Percentiles rank a stretch among this genome's conserved stretches.
Evolutionary conservation across 1,140 invertebrate genomes (phyloP).

Genomic region (Neuroterus valhalla): DNA sequence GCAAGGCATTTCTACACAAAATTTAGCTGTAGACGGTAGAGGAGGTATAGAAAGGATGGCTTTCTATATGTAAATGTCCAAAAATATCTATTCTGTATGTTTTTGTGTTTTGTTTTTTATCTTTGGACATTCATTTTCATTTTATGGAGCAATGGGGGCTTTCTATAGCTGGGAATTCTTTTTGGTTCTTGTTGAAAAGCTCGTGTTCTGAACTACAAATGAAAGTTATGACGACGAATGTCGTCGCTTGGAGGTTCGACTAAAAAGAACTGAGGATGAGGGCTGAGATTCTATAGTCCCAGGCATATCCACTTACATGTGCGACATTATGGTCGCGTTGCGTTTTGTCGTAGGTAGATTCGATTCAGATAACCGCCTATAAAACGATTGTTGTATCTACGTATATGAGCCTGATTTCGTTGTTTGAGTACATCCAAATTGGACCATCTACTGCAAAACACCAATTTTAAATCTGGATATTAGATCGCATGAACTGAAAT

Average conservation of each 20-base stretch:
- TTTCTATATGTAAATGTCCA: no score
- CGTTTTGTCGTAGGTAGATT: slow-evolving; percentile 51
- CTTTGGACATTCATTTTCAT: no score
- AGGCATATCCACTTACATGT: slow-evolving; percentile 68
- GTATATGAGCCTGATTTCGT: not conserved
- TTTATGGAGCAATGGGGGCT: not conserved
- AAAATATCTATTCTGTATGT: no score
- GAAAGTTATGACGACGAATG: slow-evolving; percentile 59
- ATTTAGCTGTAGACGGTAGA: no score
- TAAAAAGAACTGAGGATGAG: slow-evolving; percentile 51
- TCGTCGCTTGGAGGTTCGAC: slow-evolving; percentile 43
- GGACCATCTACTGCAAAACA: not conserved
- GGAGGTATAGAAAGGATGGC: no score
- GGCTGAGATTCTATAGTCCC: slow-evolving; percentile 59
- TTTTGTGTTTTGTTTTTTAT: no score
- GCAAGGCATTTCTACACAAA: no score
- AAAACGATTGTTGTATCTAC: not conserved
- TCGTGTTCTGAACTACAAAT: slow-evolving; percentile 38
- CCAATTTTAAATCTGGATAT: not conserved
- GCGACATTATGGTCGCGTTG: slow-evolving; percentile 56
- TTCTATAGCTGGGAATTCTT: not conserved
- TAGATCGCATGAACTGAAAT: not conserved
- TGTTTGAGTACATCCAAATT: slow-evolving; percentile 5
- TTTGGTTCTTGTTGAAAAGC: not conserved
- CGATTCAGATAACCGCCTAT: slow-evolving; percentile 45